phyloP scores from a whole-genome alignment of 2,888 invertebrate genomes.

The Cheilosia grossa region DNA sequence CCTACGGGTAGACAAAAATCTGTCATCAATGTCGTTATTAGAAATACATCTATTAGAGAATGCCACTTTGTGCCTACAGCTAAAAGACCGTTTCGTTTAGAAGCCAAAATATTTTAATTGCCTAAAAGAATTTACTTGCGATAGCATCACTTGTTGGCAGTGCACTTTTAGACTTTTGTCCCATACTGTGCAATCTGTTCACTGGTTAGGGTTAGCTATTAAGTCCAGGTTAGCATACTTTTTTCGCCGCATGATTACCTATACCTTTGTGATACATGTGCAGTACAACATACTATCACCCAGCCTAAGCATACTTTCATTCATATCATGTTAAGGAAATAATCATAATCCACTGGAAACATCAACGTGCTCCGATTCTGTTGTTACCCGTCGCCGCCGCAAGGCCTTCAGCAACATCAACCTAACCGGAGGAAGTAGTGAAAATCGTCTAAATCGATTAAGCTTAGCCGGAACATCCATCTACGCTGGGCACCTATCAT shows the following conservation, averaged over 20 bases:
- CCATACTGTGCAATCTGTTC: constrained; percentile 25
- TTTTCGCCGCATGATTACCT: constrained; percentile 11
- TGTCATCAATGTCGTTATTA: too few relatives aligned
- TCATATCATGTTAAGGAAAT: constrained; percentile 75
- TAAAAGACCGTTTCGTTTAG: too few relatives aligned
- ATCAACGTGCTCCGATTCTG: constrained; percentile 83
- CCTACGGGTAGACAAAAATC: too few relatives aligned
- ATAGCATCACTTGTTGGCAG: too few relatives aligned
- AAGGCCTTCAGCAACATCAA: constrained; percentile 81
- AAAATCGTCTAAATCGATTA: constrained; percentile 81
- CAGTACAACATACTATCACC: constrained; percentile 25
- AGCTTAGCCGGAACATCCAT: constrained; percentile 82
- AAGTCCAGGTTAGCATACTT: constrained; percentile 10
- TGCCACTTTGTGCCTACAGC: too few relatives aligned
- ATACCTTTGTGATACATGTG: neutral
- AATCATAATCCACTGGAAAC: constrained; percentile 82
- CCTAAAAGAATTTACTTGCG: too few relatives aligned
- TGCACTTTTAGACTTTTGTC: neutral
- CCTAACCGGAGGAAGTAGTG: constrained; percentile 78
- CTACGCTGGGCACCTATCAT: constrained; percentile 82
- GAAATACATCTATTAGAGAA: too few relatives aligned
- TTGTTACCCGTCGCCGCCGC: constrained; percentile 81
- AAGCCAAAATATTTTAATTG: too few relatives aligned
- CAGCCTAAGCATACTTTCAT: constrained; percentile 50
- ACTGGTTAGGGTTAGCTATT: constrained; percentile 1